A percentile compares a stretch with the other conserved stretches of the same genome.
These are phyloP conservation scores for Berghia stephanieae DNA, from an alignment of 1,140 invertebrate genomes.

Conservation along the genomic window DNA sequence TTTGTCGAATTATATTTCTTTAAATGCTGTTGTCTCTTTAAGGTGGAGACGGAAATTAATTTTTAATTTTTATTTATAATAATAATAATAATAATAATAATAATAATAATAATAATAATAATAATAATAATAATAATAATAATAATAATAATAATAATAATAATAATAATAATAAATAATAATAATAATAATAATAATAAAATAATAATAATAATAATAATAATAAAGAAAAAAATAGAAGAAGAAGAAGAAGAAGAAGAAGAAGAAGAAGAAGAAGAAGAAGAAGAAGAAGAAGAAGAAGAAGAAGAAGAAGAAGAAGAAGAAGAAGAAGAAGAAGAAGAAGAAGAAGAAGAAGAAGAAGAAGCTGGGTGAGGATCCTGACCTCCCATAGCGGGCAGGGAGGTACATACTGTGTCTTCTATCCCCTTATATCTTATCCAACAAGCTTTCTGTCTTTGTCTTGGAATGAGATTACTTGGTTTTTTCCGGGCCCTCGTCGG, in stretches of 20 bases:
- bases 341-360: too few relatives aligned
- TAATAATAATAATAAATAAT: constrained; percentile 7
- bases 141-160: not conserved
- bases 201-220: not conserved
- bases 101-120: not conserved
- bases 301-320: not conserved
- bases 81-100: not conserved
- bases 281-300: not conserved
- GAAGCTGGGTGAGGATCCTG: too few relatives aligned
- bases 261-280: too few relatives aligned
- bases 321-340: not conserved
- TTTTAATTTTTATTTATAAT: not conserved
- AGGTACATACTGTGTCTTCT: too few relatives aligned
- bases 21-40: too few relatives aligned
- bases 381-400: too few relatives aligned
- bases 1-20: too few relatives aligned
- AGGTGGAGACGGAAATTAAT: not conserved
- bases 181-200: not conserved
- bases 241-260: not conserved
- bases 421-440: too few relatives aligned
- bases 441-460: too few relatives aligned
- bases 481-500: too few relatives aligned
- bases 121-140: not conserved
- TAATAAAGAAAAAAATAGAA: not conserved
- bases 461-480: too few relatives aligned